Evolutionary conservation across 1,140 invertebrate genomes (phyloP).

Genomic region (Drosophila pseudoananassae): DNA sequence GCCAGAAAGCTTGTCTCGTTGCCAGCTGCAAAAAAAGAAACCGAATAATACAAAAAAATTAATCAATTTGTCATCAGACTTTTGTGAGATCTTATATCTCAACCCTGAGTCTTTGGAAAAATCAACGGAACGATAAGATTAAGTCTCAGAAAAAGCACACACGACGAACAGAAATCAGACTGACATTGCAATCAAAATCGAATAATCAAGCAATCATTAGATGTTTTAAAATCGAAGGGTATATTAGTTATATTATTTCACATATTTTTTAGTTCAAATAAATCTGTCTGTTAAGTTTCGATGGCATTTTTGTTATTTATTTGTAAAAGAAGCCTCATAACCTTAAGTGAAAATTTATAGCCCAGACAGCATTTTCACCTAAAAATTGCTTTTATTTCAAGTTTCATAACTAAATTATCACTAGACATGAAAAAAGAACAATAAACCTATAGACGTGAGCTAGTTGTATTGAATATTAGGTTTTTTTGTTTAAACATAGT

Average conservation of each 20-base stretch:
- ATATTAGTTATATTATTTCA: slow-evolving; percentile 3
- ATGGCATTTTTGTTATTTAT: too few relatives aligned
- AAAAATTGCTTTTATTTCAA: neutral
- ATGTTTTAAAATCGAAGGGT: neutral
- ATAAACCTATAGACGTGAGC: neutral
- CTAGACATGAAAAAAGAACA: neutral
- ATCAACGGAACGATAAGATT: slow-evolving; percentile 33
- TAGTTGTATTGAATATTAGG: neutral
- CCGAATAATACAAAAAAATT: slow-evolving; percentile 12
- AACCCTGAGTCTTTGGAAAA: slow-evolving; percentile 21
- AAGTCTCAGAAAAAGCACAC: slow-evolving; percentile 8
- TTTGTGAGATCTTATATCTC: slow-evolving; percentile 18
- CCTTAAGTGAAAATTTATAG: neutral
- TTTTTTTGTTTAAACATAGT: too few relatives aligned
- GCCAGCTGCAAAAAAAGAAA: slow-evolving; percentile 11
- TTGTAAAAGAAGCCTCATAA: too few relatives aligned
- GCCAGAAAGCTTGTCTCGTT: slow-evolving; percentile 62
- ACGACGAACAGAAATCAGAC: slow-evolving; percentile 2
- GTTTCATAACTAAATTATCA: neutral
- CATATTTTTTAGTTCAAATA: neutral
- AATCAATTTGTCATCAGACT: slow-evolving; percentile 19
- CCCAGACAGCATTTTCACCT: neutral
- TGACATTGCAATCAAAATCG: slow-evolving; percentile 26
- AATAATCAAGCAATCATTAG: slow-evolving; percentile 1
- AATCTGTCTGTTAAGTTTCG: neutral